phyloP scores from a whole-genome alignment of 2,888 invertebrate genomes.

The Bombyx huttoni region DNA sequence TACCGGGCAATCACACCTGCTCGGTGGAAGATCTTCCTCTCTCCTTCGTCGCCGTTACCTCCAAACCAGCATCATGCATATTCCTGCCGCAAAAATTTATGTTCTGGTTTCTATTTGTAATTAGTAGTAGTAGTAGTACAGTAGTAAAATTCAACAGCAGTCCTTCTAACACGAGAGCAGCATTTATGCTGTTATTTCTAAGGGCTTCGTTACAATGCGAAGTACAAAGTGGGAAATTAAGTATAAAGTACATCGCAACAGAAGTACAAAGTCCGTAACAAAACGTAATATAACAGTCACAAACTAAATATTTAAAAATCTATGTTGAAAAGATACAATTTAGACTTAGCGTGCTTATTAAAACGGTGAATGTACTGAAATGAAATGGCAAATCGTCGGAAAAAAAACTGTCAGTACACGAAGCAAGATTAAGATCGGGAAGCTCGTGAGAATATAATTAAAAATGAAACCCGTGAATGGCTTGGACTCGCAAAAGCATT shows the following conservation, averaged over 20 bases:
- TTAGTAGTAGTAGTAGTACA: too few relatives aligned
- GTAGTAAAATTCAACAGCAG: too few relatives aligned
- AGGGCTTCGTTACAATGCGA: too few relatives aligned
- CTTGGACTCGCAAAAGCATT: neutral
- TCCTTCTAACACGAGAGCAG: too few relatives aligned
- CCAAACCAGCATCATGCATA: too few relatives aligned
- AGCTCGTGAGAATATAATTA: conserved; percentile 5
- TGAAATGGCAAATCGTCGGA: neutral
- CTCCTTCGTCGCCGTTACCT: too few relatives aligned
- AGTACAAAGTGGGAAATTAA: too few relatives aligned
- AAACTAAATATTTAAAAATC: neutral
- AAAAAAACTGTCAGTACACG: conserved; percentile 3
- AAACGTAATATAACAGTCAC: neutral
- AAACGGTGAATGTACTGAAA: conserved; percentile 24
- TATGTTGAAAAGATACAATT: neutral
- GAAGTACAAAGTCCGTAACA: neutral
- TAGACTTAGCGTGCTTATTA: conserved; percentile 19
- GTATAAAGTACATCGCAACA: too few relatives aligned
- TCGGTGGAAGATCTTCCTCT: neutral
- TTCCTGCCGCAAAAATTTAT: too few relatives aligned
- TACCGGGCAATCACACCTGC: too few relatives aligned
- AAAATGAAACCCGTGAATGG: conserved; percentile 1
- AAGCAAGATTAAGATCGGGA: conserved; percentile 1
- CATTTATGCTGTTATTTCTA: too few relatives aligned
- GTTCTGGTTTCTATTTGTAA: too few relatives aligned